Evolutionary conservation across 2,113 vertebrate species (phyloP), one percentile per base, ranked within the genome.

Genomic region (Ranitomeya imitator): DNA sequence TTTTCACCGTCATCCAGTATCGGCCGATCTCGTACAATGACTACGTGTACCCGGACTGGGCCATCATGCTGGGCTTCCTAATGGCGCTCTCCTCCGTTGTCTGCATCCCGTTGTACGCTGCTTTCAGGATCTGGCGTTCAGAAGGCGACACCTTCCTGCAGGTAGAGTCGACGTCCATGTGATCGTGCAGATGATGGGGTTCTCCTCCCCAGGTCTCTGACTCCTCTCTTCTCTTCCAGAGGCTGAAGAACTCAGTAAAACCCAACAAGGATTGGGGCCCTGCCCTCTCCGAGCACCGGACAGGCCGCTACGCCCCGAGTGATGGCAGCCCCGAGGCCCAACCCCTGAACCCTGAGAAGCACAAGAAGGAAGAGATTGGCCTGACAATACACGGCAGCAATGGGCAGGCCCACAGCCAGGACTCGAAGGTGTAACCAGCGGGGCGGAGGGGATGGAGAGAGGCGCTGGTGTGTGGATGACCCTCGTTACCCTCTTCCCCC

Each of bases 1-100:
- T 99, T 91, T 99, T 99, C 94, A 98, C 98, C 2, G 97, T 99
- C 92, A 98, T 99, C 93, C 98, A 99, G 94, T 99, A 99, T 93
- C 97, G 93, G 85, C 98, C 98, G 37, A 99, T 99, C 92, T 96
- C 96, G 84, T 99, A 99, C 93, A 99, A 99, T 0, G 92, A 98
- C 45, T 99, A 99, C 0, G 89, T 97, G 71, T 99, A 97, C 88
- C 98, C 98, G 0, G 83, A 91, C 90, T 99, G 98, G 98, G 98
- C 98, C 10, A 94, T 99, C 92, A 93, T 94, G 88, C 96, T 99
- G 0, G 98, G 97, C 83, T 98, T 99, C 92, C 92, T 94, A 91
- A 99, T 99, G 98, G 97, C 98, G 0, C 89, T 99, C 80, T 99
- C 98, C 83, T 99, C 98, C 0, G 98, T 99, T 80, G 91, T 99